phyloP scores from a whole-genome alignment of 2,113 vertebrate genomes.

The Toxostoma redivivum region DNA sequence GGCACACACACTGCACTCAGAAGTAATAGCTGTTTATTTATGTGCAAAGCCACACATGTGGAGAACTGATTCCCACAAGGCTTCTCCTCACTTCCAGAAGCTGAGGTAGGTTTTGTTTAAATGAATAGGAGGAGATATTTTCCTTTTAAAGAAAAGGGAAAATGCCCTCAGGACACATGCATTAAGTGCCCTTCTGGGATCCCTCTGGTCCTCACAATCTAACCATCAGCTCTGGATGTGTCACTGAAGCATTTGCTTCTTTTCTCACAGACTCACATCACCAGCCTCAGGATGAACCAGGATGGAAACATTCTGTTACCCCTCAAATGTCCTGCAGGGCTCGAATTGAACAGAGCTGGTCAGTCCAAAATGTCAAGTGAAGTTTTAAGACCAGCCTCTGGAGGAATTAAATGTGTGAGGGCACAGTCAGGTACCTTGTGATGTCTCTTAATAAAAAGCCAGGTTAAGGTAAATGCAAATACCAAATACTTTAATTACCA shows the following conservation, averaged over 20 bases:
- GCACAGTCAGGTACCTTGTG: not conserved
- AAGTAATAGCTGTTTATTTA: slow-evolving; percentile 45
- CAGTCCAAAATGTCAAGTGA: not conserved
- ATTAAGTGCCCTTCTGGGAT: not conserved
- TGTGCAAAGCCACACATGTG: slow-evolving; percentile 24
- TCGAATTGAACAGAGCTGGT: not conserved
- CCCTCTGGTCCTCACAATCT: not conserved
- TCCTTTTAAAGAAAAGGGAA: not conserved
- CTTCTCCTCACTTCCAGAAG: not conserved
- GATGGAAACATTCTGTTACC: not conserved
- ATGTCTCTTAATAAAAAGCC: not conserved
- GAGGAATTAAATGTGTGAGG: not conserved
- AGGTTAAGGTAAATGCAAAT: slow-evolving; percentile 32
- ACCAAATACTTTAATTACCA: slow-evolving; percentile 13
- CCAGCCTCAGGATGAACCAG: not conserved
- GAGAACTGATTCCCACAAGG: not conserved
- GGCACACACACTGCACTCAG: slow-evolving; percentile 16
- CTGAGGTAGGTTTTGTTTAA: not conserved
- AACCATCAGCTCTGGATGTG: not conserved
- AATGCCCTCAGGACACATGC: not conserved
- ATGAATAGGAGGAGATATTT: not conserved
- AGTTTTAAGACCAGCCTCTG: not conserved
- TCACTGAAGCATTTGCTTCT: not conserved
- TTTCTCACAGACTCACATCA: not conserved
- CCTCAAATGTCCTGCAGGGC: not conserved